These are phyloP conservation scores for Ormyrus labotus DNA, from an alignment of 2,888 invertebrate species.

Conservation along the genomic window DNA sequence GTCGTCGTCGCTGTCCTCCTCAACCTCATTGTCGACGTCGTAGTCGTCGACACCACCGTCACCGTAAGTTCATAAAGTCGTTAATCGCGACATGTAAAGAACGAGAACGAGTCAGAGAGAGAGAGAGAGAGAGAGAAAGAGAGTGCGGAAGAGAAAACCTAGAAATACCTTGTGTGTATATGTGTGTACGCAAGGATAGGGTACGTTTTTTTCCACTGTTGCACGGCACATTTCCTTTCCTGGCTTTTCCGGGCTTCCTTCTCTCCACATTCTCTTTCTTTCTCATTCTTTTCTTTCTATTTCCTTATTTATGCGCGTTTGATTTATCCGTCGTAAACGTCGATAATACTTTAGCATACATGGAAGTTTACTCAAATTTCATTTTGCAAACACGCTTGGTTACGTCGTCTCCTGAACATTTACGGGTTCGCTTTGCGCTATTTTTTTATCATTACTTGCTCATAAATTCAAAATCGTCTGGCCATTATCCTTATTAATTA, in stretches of 20 bases:
- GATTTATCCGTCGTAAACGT: background rate
- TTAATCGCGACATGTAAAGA: constrained; percentile 2
- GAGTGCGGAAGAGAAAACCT: constrained; percentile 1
- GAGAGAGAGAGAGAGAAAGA: background rate
- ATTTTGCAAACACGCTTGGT: background rate
- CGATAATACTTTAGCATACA: background rate
- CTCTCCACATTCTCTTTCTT: background rate
- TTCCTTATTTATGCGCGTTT: background rate
- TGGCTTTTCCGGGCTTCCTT: background rate
- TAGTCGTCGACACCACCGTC: constrained; percentile 13
- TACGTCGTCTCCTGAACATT: background rate
- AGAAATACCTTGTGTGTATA: constrained; percentile 27
- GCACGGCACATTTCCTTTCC: constrained; percentile 1
- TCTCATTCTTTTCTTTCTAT: background rate
- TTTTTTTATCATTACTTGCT: no score
- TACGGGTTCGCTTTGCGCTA: no score
- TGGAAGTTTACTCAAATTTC: constrained; percentile 12
- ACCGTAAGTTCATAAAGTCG: constrained; percentile 22
- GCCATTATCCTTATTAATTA: no score
- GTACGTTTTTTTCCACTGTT: constrained; percentile 21
- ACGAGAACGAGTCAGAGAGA: background rate
- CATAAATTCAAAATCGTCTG: no score
- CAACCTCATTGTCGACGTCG: constrained; percentile 8
- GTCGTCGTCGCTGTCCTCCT: constrained; percentile 17
- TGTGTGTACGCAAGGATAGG: constrained; percentile 11